Evolutionary conservation across 2,113 vertebrate species (phyloP).

Genomic region (Lepus europaeus): DNA sequence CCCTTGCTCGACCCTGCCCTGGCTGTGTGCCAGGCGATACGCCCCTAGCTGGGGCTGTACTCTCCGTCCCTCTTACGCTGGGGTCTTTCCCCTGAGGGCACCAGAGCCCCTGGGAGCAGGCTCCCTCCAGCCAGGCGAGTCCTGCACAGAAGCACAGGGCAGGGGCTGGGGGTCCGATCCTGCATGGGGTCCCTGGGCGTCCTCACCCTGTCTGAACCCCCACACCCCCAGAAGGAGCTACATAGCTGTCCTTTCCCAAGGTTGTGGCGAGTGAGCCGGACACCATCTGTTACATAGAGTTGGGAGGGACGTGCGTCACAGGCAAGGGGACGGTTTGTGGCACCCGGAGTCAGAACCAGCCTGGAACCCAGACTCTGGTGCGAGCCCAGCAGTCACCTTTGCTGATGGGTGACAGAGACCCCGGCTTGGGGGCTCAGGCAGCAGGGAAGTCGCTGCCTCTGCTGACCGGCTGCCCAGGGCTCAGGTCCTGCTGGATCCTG

Average conservation of each 20-base stretch:
- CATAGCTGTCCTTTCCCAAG: not conserved
- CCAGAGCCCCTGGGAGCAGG: too few species aligned
- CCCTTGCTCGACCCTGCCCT: too few species aligned
- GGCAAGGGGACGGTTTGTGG: not conserved
- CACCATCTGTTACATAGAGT: not conserved
- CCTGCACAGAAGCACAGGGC: too few species aligned
- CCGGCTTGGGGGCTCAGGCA: not conserved
- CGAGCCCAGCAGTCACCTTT: not conserved
- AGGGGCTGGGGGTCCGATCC: too few species aligned
- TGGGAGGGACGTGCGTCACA: not conserved
- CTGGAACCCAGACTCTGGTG: not conserved
- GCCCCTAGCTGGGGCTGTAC: too few species aligned
- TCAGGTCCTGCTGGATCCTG: not conserved
- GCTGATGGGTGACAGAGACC: not conserved
- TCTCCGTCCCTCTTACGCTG: too few species aligned
- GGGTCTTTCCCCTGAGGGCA: too few species aligned
- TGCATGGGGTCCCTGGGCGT: too few species aligned
- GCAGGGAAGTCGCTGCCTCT: not conserved
- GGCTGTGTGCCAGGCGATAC: too few species aligned
- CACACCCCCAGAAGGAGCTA: too few species aligned
- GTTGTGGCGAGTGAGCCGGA: not conserved
- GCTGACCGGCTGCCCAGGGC: not conserved
- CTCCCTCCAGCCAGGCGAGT: too few species aligned
- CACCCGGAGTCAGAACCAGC: not conserved
- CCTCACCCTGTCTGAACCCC: too few species aligned